Evolutionary conservation across 2,797 vertebrate species (phyloP), one percentile per base, ranked within the genome.

Genomic region (Carduelis carduelis): DNA sequence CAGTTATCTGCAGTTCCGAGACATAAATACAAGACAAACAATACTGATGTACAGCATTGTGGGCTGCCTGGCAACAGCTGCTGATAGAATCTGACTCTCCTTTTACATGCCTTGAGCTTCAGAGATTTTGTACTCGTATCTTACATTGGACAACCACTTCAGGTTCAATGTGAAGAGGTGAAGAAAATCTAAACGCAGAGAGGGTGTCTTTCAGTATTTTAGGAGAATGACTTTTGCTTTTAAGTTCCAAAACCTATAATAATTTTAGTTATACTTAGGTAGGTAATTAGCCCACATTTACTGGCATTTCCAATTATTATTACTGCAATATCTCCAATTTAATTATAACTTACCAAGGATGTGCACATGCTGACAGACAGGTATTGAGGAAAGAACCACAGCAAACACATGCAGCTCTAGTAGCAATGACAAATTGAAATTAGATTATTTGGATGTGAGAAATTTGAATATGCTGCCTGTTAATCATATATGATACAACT

Each of bases 21-120:
- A 80, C 69, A 77, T 77, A 95, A 91, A 93, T 75, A 86, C 78
- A 88, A 83, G 49, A n/a, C 57, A 71, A 90, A 94, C 43, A 82
- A 59, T 43, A 43, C 63, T 75, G 60, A 89, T 19, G 30, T 87
- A 90, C 46, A 81, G 60, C 75, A 49, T 72, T 87, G 55, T 47
- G 44, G 46, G 69, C 83, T 78, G 74, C 83, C 47, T 85, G 75
- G 83, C 83, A 91, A 63, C 85, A 81, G 81, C 39, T 86, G 76
- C 87, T 72, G 74, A 70, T 49, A 72, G 34, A n/a, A 70, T 82
- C 63, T 90, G 83, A 88, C 49, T 70, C 34, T 75, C 12, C 35
- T 74, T 14, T 6, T 66, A 70, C 19, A 16, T 50, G 44, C 18
- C n/a, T 76, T 70, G 57, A 82, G 41, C 47, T 90, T 30, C 30